Base-by-base conservation (phyloP, 2,113 vertebrate species). In the Siniperca chuatsi region DNA sequence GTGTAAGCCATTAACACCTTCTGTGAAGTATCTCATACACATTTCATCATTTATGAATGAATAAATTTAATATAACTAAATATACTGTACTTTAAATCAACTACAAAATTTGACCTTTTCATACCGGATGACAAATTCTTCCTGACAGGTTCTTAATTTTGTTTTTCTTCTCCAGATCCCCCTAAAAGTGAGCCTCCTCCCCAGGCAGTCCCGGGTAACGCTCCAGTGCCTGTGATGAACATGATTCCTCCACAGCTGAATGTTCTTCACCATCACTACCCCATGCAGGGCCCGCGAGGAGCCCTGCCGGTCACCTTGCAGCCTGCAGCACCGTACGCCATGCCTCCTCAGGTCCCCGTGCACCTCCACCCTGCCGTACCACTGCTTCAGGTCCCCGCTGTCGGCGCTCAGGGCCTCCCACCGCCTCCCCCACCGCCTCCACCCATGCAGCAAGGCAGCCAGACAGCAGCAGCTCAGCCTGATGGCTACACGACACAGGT, bases 391-490 rank as follows among this genome's bases (percentile, higher is more conserved):
- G 96, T 97, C 82, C 96, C 97, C 29, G 92, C 96, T 77, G 96
- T 96, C 37, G 92, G 96, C 10, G 93, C 97, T 92, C 98, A 99
- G 96, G 97, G 97, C 92, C 96, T 97, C 60, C 98, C 97, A 0
- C 98, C 98, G 0, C 98, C 98, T 9, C 98, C 98, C 9, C 98
- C 98, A 6, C 98, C 98, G 0, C 98, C 98, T 50, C 98, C 98
- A 16, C 98, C 98, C 81, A 96, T 97, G 89, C 98, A 98, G 66
- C 97, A 98, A 89, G 94, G 97, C 87, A 95, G 65, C 93, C 96
- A 97, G 88, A 89, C 76, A 0, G 85, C 96, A 64, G 93, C 96
- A 61, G 93, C 96, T 80, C 97, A 96, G 35, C 91, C 96, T 35
- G 98, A 99, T 18, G 95, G 95, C 82, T 96, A 97, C 77, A 95